Conservation (phyloP, 2,888 invertebrate species). For the Lithosia quadra region DNA sequence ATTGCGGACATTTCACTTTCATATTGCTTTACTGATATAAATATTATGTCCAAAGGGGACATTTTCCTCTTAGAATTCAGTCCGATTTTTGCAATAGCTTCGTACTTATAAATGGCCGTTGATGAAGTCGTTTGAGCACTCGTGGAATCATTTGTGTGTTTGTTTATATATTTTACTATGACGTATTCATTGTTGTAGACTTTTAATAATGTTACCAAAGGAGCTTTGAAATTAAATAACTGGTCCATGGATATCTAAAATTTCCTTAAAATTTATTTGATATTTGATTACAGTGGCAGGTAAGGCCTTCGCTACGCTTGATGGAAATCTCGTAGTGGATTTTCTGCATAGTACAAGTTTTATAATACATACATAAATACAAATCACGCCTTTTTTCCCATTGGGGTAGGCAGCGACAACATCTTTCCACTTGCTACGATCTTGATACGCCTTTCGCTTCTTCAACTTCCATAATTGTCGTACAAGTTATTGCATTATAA, state of each 20-base stretch:
- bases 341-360: neutral
- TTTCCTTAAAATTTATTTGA: conserved; percentile 18
- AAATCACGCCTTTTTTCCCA: too few species aligned
- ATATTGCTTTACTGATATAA: too few species aligned
- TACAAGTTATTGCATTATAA: neutral
- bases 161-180: conserved; percentile 38
- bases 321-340: neutral
- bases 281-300: neutral
- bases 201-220: conserved; percentile 57
- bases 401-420: too few species aligned
- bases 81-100: too few species aligned
- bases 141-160: conserved; percentile 29
- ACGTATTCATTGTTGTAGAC: conserved; percentile 34
- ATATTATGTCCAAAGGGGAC: too few species aligned
- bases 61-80: too few species aligned
- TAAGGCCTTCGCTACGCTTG: neutral
- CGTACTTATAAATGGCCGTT: too few species aligned
- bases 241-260: conserved; percentile 18
- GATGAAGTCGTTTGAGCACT: neutral
- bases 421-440: too few species aligned
- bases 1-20: too few species aligned
- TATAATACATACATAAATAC: neutral
- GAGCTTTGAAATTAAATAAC: conserved; percentile 45
- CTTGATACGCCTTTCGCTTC: too few species aligned
- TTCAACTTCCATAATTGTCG: too few species aligned